Evolutionary conservation across 2,113 vertebrate species (phyloP).

Genomic region (Cryptotis parvus): DNA sequence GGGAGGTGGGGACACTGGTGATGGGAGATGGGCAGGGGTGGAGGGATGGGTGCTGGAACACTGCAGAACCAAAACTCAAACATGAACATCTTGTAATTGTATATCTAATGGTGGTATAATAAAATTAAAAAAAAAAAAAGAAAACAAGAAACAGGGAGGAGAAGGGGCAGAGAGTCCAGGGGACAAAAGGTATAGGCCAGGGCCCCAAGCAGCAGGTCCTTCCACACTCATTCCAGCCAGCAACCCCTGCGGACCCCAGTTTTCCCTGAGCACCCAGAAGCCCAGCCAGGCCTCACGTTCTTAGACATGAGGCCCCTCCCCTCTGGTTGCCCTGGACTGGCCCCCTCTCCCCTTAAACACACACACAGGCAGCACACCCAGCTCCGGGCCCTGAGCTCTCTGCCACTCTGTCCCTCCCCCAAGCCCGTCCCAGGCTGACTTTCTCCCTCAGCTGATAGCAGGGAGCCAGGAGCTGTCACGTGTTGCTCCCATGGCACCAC

Average conservation of each 20-base stretch:
- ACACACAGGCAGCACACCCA: not conserved
- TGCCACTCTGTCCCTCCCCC: too few relatives aligned
- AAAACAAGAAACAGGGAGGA: too few relatives aligned
- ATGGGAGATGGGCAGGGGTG: too few relatives aligned
- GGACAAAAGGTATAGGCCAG: not conserved
- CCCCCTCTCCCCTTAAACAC: too few relatives aligned
- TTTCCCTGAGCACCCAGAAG: not conserved
- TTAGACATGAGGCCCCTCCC: accelerated
- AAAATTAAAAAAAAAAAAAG: too few relatives aligned
- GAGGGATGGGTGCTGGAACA: too few relatives aligned
- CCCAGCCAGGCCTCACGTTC: not conserved
- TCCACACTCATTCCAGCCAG: not conserved
- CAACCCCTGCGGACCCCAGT: not conserved
- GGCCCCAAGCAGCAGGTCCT: not conserved
- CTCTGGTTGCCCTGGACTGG: not conserved
- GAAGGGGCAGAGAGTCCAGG: not conserved
- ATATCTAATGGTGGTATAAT: too few relatives aligned
- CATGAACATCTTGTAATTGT: too few relatives aligned
- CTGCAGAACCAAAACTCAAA: too few relatives aligned
- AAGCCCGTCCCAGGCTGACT: not conserved
- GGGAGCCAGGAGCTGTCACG: too few relatives aligned
- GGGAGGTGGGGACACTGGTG: too few relatives aligned
- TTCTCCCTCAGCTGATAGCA: not conserved
- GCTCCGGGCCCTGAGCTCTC: too few relatives aligned
- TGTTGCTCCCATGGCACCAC: accelerated